Base-by-base conservation (phyloP, 2,888 invertebrate species). In the Epicampocera succincta region DNA sequence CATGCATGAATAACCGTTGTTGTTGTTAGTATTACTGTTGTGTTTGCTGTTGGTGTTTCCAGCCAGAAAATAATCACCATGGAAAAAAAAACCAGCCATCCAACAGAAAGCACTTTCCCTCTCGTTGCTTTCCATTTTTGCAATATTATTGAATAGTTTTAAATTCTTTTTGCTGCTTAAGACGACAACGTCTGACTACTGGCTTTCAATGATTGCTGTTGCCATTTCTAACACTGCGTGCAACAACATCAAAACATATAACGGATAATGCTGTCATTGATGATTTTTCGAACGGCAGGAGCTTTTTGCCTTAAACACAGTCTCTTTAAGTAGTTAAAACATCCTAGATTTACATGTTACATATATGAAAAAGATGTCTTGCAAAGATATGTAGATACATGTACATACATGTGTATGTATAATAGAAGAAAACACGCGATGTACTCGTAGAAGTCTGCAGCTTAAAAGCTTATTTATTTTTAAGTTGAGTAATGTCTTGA, bases 121-220 rank as follows among this genome's bases (percentile, higher is more conserved):
- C 89, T 88, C 88, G 85, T 87, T 88, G 89, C 89, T 88, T 88
- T 88, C 89, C 88, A 88, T 88, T 89, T 84, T 84, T 80, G 75
- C 66, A 63, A 68, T 73, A 69, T 56, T 77, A 73, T 74, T 78
- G 68, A 73, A 77, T 74, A 78, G 38, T 78, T 82, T 58, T 33
- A 66, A 56, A 69, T 82, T 66, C 74, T 69, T 50, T 61, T 69
- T 61, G 17, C 5, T 48, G 17, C 50, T 60, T 60, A 44, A 68
- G 75, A 46, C 71, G 38, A 66, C 65, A 56, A 48, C 63, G 42
- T 33, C 58, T 44, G 38, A 60, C 65, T 33, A 52, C 50, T 61
- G 72, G 33, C 46, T 33, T 48, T 52, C 21, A 60, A 25, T 61
- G 56, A 60, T 33, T 25, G 56, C 72, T 58, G 38, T 33, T 73